phyloP scores from a whole-genome alignment of 2,888 invertebrate species.

The Drosophila kambysellisi region DNA sequence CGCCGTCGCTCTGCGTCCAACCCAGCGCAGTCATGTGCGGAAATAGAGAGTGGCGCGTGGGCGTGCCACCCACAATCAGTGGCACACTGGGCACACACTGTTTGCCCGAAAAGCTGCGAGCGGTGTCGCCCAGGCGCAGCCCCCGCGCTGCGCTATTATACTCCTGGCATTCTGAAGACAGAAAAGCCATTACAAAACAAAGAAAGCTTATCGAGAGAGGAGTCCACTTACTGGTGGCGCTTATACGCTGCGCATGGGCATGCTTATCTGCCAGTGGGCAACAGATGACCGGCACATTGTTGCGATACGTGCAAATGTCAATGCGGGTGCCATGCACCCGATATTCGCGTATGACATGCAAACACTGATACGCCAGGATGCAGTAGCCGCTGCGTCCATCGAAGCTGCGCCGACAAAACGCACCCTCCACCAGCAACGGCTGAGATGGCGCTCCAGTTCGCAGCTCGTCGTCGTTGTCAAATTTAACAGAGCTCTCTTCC shows the following conservation, averaged over 20 bases:
- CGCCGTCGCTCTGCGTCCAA: constrained; percentile 77
- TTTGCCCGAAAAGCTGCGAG: constrained; percentile 74
- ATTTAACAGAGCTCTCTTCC: constrained; percentile 53
- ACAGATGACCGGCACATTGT: constrained; percentile 84
- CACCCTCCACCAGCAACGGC: constrained; percentile 73
- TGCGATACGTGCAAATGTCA: constrained; percentile 80
- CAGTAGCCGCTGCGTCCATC: constrained; percentile 84
- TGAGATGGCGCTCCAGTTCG: neutral
- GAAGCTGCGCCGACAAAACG: constrained; percentile 83
- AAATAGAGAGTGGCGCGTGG: constrained; percentile 86
- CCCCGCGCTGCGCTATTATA: constrained; percentile 84
- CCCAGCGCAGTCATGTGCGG: constrained; percentile 86
- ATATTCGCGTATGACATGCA: constrained; percentile 82
- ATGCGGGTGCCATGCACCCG: constrained; percentile 80
- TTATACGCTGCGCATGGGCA: constrained; percentile 74
- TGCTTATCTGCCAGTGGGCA: constrained; percentile 82
- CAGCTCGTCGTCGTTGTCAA: constrained; percentile 39
- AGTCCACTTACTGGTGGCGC: constrained; percentile 77
- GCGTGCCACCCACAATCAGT: constrained; percentile 86
- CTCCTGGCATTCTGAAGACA: constrained; percentile 86
- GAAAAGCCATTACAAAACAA: neutral
- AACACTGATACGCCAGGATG: constrained; percentile 80
- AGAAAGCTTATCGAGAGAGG: fast-evolving
- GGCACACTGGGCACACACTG: constrained; percentile 84
- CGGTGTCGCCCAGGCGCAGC: constrained; percentile 60